Conservation (phyloP, 2,113 vertebrate genomes). For the Forbesichthys papilliferus region DNA sequence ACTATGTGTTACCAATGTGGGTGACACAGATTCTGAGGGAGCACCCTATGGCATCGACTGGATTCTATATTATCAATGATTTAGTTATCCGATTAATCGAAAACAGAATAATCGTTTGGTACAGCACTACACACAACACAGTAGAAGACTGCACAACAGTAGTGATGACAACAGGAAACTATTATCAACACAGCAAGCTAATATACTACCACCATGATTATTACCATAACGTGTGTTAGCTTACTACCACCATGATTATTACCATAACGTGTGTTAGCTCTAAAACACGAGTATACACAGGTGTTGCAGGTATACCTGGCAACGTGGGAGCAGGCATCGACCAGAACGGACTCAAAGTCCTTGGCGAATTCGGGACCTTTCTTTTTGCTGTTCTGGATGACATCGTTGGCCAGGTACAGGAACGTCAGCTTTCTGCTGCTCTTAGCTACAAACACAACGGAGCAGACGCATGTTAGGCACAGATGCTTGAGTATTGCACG, state of each 20-base stretch:
- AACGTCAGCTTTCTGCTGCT: slow-evolving; percentile 93
- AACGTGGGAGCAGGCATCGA: slow-evolving; percentile 96
- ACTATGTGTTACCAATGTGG: too few species aligned
- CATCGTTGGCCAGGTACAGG: slow-evolving; percentile 96
- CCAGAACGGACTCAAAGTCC: slow-evolving; percentile 93
- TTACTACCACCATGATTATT: background rate
- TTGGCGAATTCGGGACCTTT: slow-evolving; percentile 97
- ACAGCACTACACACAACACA: too few species aligned
- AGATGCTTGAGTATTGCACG: background rate
- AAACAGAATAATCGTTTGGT: too few species aligned
- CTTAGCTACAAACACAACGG: slow-evolving; percentile 81
- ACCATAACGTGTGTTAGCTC: too few species aligned
- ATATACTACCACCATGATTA: background rate
- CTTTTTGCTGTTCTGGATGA: slow-evolving; percentile 99
- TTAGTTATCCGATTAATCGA: too few species aligned
- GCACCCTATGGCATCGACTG: too few species aligned
- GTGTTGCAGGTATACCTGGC: slow-evolving; percentile 81
- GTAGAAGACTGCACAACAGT: too few species aligned
- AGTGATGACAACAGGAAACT: too few species aligned
- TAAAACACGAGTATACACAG: too few species aligned
- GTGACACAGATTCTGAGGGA: too few species aligned
- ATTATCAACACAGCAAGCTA: background rate
- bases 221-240: too few species aligned
- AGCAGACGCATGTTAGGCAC: background rate
- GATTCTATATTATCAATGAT: too few species aligned